Percentiles rank a stretch among this genome's conserved stretches.
Evolutionary conservation across 2,797 vertebrate species (phyloP).

Genomic region (Poeciliopsis paucimaculata): DNA sequence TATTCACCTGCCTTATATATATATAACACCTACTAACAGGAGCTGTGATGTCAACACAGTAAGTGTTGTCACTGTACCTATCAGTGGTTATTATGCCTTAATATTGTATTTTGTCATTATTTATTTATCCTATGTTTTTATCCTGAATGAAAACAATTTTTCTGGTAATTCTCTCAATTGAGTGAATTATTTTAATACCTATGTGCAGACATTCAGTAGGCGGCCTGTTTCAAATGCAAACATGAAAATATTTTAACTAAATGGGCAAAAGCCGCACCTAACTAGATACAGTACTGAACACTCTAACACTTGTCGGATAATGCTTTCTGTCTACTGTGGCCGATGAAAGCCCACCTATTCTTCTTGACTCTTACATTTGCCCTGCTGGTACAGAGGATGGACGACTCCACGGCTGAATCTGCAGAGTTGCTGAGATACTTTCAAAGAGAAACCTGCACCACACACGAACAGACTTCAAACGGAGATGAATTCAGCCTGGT

Average conservation of each 20-base stretch:
- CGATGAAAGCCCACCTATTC: slow-evolving; percentile 18
- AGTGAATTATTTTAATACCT: background rate
- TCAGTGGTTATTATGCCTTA: background rate
- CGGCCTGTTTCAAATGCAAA: background rate
- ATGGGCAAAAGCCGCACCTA: background rate
- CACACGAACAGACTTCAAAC: slow-evolving; percentile 55
- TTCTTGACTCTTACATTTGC: slow-evolving; percentile 12
- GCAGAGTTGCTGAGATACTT: slow-evolving; percentile 49
- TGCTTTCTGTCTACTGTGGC: slow-evolving; percentile 8
- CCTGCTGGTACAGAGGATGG: slow-evolving; percentile 40
- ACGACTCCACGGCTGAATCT: slow-evolving; percentile 42
- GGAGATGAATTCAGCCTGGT: slow-evolving; percentile 39
- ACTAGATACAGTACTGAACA: background rate
- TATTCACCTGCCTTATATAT: background rate
- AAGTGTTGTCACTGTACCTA: background rate
- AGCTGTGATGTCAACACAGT: background rate
- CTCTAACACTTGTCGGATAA: background rate
- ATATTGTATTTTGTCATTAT: background rate
- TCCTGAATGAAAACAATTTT: background rate
- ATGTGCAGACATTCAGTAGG: background rate
- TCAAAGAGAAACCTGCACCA: slow-evolving; percentile 64
- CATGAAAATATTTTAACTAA: background rate
- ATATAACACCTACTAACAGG: background rate
- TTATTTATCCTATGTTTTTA: background rate
- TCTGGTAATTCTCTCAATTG: background rate